These are phyloP conservation scores for Hydroisotoma schaefferi DNA, from an alignment of 2,888 invertebrate species.

Conservation along the genomic window DNA sequence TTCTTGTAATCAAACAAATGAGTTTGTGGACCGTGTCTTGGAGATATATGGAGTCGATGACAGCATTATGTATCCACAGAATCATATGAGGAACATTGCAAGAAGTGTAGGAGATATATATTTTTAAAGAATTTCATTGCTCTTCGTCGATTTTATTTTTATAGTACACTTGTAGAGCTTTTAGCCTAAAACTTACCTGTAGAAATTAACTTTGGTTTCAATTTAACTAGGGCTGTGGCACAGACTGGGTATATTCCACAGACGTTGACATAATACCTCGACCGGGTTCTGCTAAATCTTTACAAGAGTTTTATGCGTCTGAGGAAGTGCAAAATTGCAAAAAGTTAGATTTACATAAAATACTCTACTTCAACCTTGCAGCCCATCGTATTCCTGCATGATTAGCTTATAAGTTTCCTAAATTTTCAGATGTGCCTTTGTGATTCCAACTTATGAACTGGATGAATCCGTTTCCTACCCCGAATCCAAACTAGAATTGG, in stretches of 20 bases:
- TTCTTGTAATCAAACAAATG: background rate
- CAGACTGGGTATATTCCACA: slow-evolving; percentile 70
- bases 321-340: slow-evolving; percentile 10
- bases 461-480: slow-evolving; percentile 75
- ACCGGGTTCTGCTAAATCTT: slow-evolving; percentile 24
- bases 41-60: slow-evolving; percentile 11
- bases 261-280: slow-evolving; percentile 83
- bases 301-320: slow-evolving; percentile 30
- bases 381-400: no score
- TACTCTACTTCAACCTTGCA: background rate
- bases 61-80: slow-evolving; percentile 70
- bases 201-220: background rate
- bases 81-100: slow-evolving; percentile 79
- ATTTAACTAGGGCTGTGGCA: slow-evolving; percentile 49
- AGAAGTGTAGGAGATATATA: slow-evolving; percentile 67
- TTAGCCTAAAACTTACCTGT: background rate
- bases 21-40: background rate
- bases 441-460: slow-evolving; percentile 83
- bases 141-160: no score
- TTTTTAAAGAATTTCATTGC: no score
- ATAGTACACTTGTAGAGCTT: background rate
- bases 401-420: background rate
- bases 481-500: slow-evolving; percentile 70
- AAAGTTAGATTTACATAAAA: slow-evolving; percentile 18
- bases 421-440: slow-evolving; percentile 66